phyloP scores from a whole-genome alignment of 2,113 vertebrate species.

The Pangasianodon hypophthalmus region DNA sequence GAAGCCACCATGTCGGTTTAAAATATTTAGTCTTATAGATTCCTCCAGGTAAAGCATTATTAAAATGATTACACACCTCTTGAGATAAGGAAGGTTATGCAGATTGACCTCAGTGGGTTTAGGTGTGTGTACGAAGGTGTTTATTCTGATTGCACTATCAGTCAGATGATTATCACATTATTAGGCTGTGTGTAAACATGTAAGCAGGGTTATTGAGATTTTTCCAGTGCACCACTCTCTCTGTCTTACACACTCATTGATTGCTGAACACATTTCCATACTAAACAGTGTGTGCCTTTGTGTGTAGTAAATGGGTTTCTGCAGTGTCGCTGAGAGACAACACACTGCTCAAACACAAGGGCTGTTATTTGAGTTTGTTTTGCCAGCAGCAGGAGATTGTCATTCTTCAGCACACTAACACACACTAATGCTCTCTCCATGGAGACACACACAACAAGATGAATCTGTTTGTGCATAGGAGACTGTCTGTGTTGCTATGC shows the following conservation, averaged over 20 bases:
- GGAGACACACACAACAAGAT: neutral
- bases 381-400: slow-evolving; percentile 35
- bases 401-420: slow-evolving; percentile 15
- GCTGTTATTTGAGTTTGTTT: slow-evolving; percentile 35
- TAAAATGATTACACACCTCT: neutral
- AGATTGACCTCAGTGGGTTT: neutral
- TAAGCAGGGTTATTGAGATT: neutral
- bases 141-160: slow-evolving; percentile 5
- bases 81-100: neutral
- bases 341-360: slow-evolving; percentile 22
- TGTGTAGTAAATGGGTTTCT: slow-evolving; percentile 13
- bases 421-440: slow-evolving; percentile 12
- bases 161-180: neutral
- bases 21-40: neutral
- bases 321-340: neutral
- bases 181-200: neutral
- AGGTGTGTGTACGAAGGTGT: neutral
- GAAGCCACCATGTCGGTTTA: neutral
- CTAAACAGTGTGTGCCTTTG: slow-evolving; percentile 2
- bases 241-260: slow-evolving; percentile 2
- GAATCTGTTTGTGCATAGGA: neutral
- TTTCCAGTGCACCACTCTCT: neutral
- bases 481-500: neutral
- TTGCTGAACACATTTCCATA: slow-evolving; percentile 22
- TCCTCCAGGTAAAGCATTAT: neutral